A percentile compares a stretch with the other conserved stretches of the same genome.
phyloP scores from a whole-genome alignment of 2,113 vertebrate genomes.

The Uria lomvia region DNA sequence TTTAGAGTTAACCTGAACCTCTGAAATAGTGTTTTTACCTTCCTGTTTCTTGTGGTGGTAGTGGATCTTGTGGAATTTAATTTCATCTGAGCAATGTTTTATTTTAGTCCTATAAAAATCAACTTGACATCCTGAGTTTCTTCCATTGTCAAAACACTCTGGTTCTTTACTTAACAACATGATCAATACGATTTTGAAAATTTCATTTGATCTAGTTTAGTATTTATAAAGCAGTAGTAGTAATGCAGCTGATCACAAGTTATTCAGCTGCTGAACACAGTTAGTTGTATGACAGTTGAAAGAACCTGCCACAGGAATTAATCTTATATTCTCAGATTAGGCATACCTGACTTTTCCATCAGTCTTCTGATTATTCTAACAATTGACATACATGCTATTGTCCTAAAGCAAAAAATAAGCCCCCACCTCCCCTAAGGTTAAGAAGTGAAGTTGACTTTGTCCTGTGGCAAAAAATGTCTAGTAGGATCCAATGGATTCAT shows the following conservation, averaged over 20 bases:
- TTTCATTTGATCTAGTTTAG: neutral
- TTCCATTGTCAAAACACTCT: neutral
- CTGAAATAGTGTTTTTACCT: neutral
- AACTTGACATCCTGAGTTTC: neutral
- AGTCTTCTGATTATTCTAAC: neutral
- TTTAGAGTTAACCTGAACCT: neutral
- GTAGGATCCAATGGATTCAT: neutral
- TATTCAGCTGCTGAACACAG: neutral
- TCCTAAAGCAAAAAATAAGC: neutral
- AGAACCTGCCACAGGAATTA: neutral
- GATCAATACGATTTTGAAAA: neutral
- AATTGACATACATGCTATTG: neutral
- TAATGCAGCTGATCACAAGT: neutral
- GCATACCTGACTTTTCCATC: neutral
- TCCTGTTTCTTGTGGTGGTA: neutral
- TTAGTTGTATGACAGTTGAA: neutral
- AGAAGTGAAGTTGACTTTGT: neutral
- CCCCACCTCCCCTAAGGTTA: neutral
- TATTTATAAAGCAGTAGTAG: neutral
- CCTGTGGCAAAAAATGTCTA: neutral
- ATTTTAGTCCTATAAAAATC: neutral
- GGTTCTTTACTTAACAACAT: neutral
- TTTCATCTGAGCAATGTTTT: neutral
- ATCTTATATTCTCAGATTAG: neutral
- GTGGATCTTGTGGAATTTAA: neutral